Percentiles rank a stretch among this genome's conserved stretches.
These are phyloP conservation scores for Bolborhynchus lineola DNA, from an alignment of 2,113 vertebrate genomes.

Conservation along the genomic window DNA sequence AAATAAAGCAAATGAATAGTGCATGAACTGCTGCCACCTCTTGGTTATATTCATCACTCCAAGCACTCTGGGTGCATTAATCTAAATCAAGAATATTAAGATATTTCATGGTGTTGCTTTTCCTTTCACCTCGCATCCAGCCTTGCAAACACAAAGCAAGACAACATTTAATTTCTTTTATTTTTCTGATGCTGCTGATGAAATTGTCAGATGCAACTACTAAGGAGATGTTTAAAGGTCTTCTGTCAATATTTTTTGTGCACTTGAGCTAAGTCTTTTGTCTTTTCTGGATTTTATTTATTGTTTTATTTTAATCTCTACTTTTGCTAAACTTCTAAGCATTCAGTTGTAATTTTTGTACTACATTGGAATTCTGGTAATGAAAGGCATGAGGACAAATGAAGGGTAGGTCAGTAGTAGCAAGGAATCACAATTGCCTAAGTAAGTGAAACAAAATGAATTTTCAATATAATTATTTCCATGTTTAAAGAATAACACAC, in stretches of 20 bases:
- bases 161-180: neutral
- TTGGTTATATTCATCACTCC: slow-evolving; percentile 31
- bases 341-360: neutral
- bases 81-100: neutral
- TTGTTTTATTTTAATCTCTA: neutral
- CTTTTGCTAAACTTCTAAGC: neutral
- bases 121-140: neutral
- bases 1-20: slow-evolving; percentile 16
- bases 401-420: fast-evolving
- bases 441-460: neutral
- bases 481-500: neutral
- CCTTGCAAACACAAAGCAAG: neutral
- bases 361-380: neutral
- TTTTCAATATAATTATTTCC: neutral
- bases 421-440: neutral
- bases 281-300: neutral
- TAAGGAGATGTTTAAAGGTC: neutral
- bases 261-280: neutral
- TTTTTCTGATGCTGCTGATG: neutral
- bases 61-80: neutral
- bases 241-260: neutral
- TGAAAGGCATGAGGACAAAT: neutral
- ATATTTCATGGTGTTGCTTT: neutral
- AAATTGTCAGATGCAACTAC: neutral
- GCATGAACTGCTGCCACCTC: slow-evolving; percentile 56